Base-by-base conservation (phyloP, 2,888 invertebrate species). In the Nycteola revayana region DNA sequence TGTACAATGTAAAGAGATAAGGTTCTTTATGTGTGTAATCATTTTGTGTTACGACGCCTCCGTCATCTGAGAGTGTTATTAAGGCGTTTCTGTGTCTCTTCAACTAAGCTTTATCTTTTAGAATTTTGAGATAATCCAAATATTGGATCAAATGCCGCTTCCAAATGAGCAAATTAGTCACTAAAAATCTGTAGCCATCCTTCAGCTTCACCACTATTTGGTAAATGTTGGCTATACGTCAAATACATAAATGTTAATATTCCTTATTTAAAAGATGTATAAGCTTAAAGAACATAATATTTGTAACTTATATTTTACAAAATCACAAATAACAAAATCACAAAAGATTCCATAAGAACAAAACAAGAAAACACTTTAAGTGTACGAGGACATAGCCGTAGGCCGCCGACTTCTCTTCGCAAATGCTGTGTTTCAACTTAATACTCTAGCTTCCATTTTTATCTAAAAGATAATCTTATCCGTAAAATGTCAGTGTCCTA, bases 1-100 rank as follows among this genome's bases (percentile, higher is more conserved):
- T 71, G 74, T 74, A 72, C 68, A 83, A 77, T 80, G 79, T 81
- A 81, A 81, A 80, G 76, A 85, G 82, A 85, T 83, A 85, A 80
- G 75, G 72, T 78, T 74, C 79, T 85, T 85, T 86, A 85, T 82
- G 79, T 77, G 77, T 78, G 83, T 79, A 80, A 87, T 86, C 77
- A 86, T 84, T 83, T 76, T 71, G 74, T 76, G 75, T 81, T 81
- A 85, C 76, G 72, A 69, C 70, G 71, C 70, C 74, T 71, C 68
- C 61, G 72, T 66, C 69, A 68, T 66, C 71, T 66, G 72, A 71
- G 75, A 76, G 76, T 72, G 74, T 77, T 81, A 80, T 81, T 77
- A 79, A 74, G 72, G 67, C 66, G 64, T 61, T 61, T 57, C 53
- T 14, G 14, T 14, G 14, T 14, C 14, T 14, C 14, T 5, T 14